These are phyloP conservation scores for Musca vetustissima DNA, from an alignment of 1,140 invertebrate species.

Conservation along the genomic window DNA sequence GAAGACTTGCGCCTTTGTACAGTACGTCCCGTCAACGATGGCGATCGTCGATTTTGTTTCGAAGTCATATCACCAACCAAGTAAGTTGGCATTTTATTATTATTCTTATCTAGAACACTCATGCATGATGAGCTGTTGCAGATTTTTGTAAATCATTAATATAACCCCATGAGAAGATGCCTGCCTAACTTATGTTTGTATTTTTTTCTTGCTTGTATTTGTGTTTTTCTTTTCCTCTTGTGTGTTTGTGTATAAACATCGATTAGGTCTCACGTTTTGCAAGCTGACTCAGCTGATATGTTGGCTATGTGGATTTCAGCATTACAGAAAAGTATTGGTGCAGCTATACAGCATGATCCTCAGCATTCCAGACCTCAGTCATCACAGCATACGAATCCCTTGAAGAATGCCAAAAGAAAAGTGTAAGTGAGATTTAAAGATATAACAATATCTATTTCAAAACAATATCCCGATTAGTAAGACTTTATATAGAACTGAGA, in stretches of 20 bases:
- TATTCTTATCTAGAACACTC: not conserved
- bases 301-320: conserved; percentile 87
- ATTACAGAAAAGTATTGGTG: conserved; percentile 82
- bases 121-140: not conserved
- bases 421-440: conserved; percentile 44
- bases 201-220: not conserved
- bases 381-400: conserved; percentile 40
- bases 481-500: too few relatives aligned
- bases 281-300: conserved; percentile 93
- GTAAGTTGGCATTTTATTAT: conserved; percentile 60
- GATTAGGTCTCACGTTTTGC: conserved; percentile 87
- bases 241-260: too few relatives aligned
- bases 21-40: conserved; percentile 83
- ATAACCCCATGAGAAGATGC: not conserved
- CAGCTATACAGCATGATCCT: conserved; percentile 70
- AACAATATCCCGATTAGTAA: too few relatives aligned
- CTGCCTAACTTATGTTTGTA: conserved; percentile 1
- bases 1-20: conserved; percentile 93
- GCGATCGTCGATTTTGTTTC: conserved; percentile 92
- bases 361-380: conserved; percentile 45
- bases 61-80: conserved; percentile 94
- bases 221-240: not conserved
- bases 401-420: conserved; percentile 44
- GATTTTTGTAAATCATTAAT: conserved; percentile 34
- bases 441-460: too few relatives aligned